Evolutionary conservation across 1,140 invertebrate species (phyloP).

Genomic region (Trinorchestia longiramus): DNA sequence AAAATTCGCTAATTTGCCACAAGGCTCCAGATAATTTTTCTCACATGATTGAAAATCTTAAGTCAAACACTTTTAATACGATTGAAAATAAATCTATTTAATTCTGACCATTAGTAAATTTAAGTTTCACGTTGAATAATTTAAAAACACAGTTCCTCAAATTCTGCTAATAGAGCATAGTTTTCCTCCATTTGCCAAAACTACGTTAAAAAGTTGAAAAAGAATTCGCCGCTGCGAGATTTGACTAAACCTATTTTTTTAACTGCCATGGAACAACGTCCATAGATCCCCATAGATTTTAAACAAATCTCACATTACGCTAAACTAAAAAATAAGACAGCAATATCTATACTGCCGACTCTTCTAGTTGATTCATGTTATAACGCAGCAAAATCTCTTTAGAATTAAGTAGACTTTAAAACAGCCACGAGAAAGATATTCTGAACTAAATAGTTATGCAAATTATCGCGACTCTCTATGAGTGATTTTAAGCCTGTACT

Average conservation of each 20-base stretch:
- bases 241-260: not conserved
- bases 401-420: not conserved
- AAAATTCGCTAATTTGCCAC: too few species aligned
- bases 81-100: not conserved
- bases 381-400: not conserved
- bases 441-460: not conserved
- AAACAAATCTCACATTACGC: not conserved
- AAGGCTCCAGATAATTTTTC: too few species aligned
- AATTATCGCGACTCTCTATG: not conserved
- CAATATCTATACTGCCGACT: not conserved
- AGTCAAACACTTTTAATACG: too few species aligned
- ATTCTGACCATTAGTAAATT: not conserved
- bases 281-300: not conserved
- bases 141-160: not conserved
- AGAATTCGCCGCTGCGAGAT: not conserved
- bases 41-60: too few species aligned
- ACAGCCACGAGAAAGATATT: not conserved
- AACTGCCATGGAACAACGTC: not conserved
- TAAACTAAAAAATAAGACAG: not conserved
- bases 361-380: not conserved
- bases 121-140: not conserved
- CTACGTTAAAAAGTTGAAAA: too few species aligned
- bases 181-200: not conserved
- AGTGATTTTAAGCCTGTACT: not conserved
- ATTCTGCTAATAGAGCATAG: not conserved